Conservation (phyloP, 2,113 vertebrate genomes). For the Rhagologus leucostigma region DNA sequence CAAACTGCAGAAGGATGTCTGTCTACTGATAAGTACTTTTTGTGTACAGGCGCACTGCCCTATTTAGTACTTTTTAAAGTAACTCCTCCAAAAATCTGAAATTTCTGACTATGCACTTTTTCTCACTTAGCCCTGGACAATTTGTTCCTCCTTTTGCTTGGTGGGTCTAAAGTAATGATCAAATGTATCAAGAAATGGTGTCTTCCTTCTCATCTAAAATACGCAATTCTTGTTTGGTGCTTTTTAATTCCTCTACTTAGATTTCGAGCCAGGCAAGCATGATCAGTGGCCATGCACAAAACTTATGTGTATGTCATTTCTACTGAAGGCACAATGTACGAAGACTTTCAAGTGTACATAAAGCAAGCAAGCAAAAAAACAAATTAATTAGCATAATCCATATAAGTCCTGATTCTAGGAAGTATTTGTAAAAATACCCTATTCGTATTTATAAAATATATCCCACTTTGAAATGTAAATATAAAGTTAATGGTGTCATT, state of each 20-base stretch:
- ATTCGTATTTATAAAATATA: not conserved
- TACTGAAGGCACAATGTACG: not conserved
- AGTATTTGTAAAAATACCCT: not conserved
- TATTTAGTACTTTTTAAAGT: not conserved
- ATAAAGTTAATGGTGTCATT: not conserved
- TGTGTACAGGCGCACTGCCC: not conserved
- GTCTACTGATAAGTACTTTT: not conserved
- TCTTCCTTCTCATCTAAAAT: not conserved
- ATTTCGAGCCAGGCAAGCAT: not conserved
- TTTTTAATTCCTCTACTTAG: not conserved
- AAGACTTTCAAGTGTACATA: not conserved
- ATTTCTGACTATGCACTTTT: not conserved
- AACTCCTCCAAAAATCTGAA: not conserved
- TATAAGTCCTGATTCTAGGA: not conserved
- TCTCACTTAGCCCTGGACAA: not conserved
- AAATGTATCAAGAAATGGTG: not conserved
- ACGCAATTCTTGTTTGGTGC: not conserved
- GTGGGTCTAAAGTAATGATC: not conserved
- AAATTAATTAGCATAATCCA: not conserved
- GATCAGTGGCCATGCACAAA: not conserved
- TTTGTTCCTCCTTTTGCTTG: not conserved
- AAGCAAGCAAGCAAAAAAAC: not conserved
- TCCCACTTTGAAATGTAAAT: not conserved
- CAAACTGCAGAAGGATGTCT: not conserved
- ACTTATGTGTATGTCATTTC: not conserved